Conservation (phyloP, 2,797 vertebrate genomes). For the Phyllotis vaccarum region DNA sequence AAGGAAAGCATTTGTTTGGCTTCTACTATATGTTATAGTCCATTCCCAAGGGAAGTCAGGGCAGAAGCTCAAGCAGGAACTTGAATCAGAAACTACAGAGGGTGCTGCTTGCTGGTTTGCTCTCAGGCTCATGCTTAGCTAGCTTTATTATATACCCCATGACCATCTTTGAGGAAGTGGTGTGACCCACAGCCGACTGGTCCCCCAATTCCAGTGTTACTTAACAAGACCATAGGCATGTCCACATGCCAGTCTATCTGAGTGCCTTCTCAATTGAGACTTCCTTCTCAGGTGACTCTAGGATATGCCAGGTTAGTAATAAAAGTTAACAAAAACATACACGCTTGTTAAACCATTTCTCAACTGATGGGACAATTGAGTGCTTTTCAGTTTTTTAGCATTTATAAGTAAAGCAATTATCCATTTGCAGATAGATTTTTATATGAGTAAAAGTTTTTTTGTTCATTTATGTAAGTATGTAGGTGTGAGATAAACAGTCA, state of each 20-base stretch:
- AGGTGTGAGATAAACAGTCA: not conserved
- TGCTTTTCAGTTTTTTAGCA: constrained; percentile 7
- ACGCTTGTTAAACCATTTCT: not conserved
- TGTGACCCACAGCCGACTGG: not conserved
- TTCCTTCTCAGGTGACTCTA: not conserved
- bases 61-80: not conserved
- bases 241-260: not conserved
- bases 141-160: not conserved
- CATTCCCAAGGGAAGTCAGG: not conserved
- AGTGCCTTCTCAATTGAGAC: not conserved
- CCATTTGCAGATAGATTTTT: not conserved
- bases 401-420: not conserved
- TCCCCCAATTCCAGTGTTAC: not conserved
- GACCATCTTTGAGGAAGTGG: not conserved
- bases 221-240: not conserved
- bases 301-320: not conserved
- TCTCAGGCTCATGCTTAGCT: not conserved
- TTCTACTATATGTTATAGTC: not conserved
- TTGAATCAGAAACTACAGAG: not conserved
- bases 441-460: constrained; percentile 1
- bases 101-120: not conserved
- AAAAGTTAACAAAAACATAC: not conserved
- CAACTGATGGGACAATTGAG: not conserved
- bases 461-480: constrained; percentile 19
- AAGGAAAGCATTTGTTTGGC: not conserved